Conservation (phyloP, 1,140 invertebrate species). For the Euura lappo region DNA sequence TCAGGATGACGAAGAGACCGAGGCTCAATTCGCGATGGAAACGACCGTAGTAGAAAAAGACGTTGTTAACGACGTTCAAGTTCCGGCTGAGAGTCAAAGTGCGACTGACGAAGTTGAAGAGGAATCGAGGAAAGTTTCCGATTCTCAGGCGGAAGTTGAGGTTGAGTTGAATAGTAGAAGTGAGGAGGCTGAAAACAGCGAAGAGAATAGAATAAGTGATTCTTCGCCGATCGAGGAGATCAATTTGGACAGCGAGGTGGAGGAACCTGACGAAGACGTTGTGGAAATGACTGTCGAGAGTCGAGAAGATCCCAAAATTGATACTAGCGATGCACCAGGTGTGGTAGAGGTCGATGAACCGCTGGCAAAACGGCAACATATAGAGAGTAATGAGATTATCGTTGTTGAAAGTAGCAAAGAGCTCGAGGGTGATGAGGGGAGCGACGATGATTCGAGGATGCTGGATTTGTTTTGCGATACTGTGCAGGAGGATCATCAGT, state of each 20-base stretch:
- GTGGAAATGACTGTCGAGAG: background rate
- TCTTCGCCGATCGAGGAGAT: background rate
- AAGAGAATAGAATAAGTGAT: background rate
- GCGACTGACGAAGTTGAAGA: no score
- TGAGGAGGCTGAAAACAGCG: background rate
- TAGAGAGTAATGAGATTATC: background rate
- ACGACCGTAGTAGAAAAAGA: background rate
- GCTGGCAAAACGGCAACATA: background rate
- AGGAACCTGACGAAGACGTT: background rate
- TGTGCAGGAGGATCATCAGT: background rate
- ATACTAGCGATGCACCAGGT: background rate
- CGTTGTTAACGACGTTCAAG: no score
- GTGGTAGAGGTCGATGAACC: background rate
- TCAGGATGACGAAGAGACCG: slow-evolving; percentile 8
- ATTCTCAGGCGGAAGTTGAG: no score
- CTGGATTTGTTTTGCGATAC: background rate
- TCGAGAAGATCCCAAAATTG: background rate
- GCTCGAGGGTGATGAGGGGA: background rate
- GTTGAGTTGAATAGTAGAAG: no score
- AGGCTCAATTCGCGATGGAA: background rate
- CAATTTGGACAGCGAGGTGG: background rate
- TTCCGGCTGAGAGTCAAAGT: no score
- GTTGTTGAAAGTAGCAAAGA: background rate
- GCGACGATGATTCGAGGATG: background rate
- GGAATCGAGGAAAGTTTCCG: no score